Conservation (phyloP, 2,113 vertebrate genomes). For the Holacanthus passer region DNA sequence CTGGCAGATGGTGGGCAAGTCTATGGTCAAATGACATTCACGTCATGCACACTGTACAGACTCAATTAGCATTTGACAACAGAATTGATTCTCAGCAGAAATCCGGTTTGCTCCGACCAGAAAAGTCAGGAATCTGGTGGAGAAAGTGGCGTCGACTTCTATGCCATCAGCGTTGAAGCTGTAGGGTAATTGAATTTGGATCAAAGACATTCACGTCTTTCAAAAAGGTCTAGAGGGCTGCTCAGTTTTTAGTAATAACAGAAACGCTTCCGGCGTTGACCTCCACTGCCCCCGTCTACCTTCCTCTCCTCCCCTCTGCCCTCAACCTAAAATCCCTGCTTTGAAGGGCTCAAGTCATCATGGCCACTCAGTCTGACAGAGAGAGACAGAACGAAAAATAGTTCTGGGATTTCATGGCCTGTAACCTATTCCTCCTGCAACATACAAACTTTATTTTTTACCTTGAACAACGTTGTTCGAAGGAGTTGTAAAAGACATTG, state of each 20-base stretch:
- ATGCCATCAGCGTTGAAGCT: slow-evolving; percentile 33
- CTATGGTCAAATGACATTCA: slow-evolving; percentile 47
- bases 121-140: slow-evolving; percentile 33
- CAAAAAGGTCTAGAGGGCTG: slow-evolving; percentile 65
- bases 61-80: slow-evolving; percentile 6
- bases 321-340: slow-evolving; percentile 47
- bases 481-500: background rate
- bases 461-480: background rate
- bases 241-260: slow-evolving; percentile 81
- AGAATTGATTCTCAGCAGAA: slow-evolving; percentile 11
- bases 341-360: slow-evolving; percentile 49
- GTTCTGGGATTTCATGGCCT: slow-evolving; percentile 8
- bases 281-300: slow-evolving; percentile 44
- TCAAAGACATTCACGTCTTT: slow-evolving; percentile 74
- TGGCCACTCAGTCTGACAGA: slow-evolving; percentile 22
- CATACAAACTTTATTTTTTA: too few species aligned
- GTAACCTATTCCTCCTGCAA: slow-evolving; percentile 13
- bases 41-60: slow-evolving; percentile 27
- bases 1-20: slow-evolving; percentile 58
- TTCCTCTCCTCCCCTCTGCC: slow-evolving; percentile 17
- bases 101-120: background rate
- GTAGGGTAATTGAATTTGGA: slow-evolving; percentile 73
- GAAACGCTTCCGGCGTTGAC: slow-evolving; percentile 72
- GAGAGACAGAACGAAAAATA: slow-evolving; percentile 18
- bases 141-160: slow-evolving; percentile 13